Evolutionary conservation across 2,797 vertebrate genomes (phyloP), one percentile per base, ranked within the genome.

Genomic region (Sandelia bainsii): DNA sequence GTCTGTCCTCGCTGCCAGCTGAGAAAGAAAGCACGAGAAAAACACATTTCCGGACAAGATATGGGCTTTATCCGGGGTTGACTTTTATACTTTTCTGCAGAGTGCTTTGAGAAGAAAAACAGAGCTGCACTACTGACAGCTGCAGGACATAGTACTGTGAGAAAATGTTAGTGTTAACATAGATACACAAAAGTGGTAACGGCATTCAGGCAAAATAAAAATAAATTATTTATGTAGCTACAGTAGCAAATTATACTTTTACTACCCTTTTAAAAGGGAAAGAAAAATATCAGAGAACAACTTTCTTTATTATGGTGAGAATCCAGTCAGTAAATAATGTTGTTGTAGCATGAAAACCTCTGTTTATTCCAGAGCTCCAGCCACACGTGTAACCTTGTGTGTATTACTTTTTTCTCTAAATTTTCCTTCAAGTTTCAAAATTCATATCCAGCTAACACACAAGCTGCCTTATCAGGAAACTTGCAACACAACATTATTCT

Each of bases 61-160:
- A 39, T 72, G 48, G 69, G 59, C 40, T 71, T 78, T 45, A 72
- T 79, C 50, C 8, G 5, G 29, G 7, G 37, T 42, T 64, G 23
- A 71, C 56, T 70, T 79, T 76, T 27, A 56, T 20, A 19, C 54
- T 68, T 72, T 62, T 48, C 29, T 62, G 44, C 45, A 49, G 66
- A 73, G 45, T 22, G 37, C 40, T 58, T 48, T 40, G 57, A 68
- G 65, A 77, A 42, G 42, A 58, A 59, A 81, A 58, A 42, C 71
- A 72, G 58, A 73, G 9, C 62, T 59, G 23, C 20, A 11, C 17
- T 16, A 42, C 32, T 62, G 37, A 46, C 40, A 42, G 62, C 3
- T 40, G 22, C 45, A 68, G 23, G 66, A 71, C 53, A 23, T 42
- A 8, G 64, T 6, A 25, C 52, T 66, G 27, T 12, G n/a, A 45